A percentile compares a stretch with the other conserved stretches of the same genome.
These are phyloP conservation scores for Crotalus tigris DNA, from an alignment of 2,113 vertebrate species.

Conservation along the genomic window DNA sequence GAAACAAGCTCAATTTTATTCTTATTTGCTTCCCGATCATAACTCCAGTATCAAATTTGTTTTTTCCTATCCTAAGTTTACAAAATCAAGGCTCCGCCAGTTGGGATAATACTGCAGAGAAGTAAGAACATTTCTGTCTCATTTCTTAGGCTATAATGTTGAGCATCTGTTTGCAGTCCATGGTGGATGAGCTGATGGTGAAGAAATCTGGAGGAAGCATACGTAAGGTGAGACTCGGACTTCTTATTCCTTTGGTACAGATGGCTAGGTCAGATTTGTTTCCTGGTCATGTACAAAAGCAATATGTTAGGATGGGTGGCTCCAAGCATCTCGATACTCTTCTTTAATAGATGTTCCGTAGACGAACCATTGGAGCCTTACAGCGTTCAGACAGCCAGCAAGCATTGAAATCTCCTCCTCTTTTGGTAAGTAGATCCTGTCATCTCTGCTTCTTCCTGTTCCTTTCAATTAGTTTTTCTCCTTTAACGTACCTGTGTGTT, in stretches of 20 bases:
- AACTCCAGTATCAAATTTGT: not conserved
- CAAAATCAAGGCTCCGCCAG: not conserved
- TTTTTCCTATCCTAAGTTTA: not conserved
- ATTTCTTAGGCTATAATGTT: slow-evolving; percentile 92
- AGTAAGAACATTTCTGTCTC: not conserved
- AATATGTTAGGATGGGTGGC: not conserved
- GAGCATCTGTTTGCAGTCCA: slow-evolving; percentile 97
- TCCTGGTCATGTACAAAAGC: not conserved
- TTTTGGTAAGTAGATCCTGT: slow-evolving; percentile 79
- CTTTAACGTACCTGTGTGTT: not conserved
- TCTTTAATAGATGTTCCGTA: slow-evolving; percentile 82
- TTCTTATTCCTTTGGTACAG: not conserved
- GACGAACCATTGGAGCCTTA: slow-evolving; percentile 79
- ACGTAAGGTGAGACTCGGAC: slow-evolving; percentile 81
- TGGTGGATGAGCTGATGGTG: slow-evolving; percentile 98
- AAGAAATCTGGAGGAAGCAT: slow-evolving; percentile 98
- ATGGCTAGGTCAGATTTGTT: not conserved
- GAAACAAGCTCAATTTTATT: not conserved
- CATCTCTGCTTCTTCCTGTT: not conserved
- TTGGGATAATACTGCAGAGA: rapidly evolving
- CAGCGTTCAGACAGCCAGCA: slow-evolving; percentile 90
- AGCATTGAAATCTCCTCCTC: slow-evolving; percentile 90
- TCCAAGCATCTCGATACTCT: not conserved
- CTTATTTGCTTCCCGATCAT: not conserved
- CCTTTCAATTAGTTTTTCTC: not conserved